Percentiles rank a stretch among this genome's conserved stretches.
These are phyloP conservation scores for Orthosia cruda DNA, from an alignment of 2,888 invertebrate genomes.

Conservation along the genomic window DNA sequence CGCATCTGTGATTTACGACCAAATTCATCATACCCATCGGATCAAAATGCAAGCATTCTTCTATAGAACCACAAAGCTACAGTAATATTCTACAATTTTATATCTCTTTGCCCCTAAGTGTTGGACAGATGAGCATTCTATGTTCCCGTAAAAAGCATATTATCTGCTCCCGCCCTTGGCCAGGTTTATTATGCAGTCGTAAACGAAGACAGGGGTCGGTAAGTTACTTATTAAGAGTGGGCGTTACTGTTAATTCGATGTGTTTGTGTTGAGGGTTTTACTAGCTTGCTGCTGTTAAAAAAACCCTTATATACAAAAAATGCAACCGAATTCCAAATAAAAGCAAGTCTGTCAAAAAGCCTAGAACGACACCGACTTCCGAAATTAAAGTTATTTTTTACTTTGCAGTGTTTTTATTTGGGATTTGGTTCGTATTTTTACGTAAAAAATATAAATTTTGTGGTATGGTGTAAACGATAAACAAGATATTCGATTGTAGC, in stretches of 20 bases:
- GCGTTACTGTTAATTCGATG: constrained; percentile 6
- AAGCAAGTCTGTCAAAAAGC: too few species aligned
- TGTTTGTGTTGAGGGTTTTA: not conserved
- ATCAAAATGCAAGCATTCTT: constrained; percentile 10
- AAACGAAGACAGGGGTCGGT: constrained; percentile 80
- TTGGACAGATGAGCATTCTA: constrained; percentile 79
- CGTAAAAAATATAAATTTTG: too few species aligned
- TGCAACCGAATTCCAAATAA: too few species aligned
- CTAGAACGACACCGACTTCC: too few species aligned
- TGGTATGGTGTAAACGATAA: too few species aligned
- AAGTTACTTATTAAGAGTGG: constrained; percentile 76
- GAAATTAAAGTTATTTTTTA: too few species aligned
- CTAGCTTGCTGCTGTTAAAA: not conserved
- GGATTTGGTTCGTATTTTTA: too few species aligned
- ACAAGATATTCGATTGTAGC: too few species aligned
- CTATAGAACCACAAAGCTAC: constrained; percentile 20
- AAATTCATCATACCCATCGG: constrained; percentile 37
- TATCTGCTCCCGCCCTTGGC: constrained; percentile 75
- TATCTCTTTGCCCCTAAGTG: constrained; percentile 64
- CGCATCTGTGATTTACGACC: constrained; percentile 60
- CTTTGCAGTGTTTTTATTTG: too few species aligned
- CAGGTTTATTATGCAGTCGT: constrained; percentile 88
- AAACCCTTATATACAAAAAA: not conserved
- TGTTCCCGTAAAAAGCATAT: constrained; percentile 85
- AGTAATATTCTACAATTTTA: constrained; percentile 54